These are phyloP conservation scores for Gisinianus flammeolus DNA, from an alignment of 2,888 invertebrate genomes.

Conservation along the genomic window DNA sequence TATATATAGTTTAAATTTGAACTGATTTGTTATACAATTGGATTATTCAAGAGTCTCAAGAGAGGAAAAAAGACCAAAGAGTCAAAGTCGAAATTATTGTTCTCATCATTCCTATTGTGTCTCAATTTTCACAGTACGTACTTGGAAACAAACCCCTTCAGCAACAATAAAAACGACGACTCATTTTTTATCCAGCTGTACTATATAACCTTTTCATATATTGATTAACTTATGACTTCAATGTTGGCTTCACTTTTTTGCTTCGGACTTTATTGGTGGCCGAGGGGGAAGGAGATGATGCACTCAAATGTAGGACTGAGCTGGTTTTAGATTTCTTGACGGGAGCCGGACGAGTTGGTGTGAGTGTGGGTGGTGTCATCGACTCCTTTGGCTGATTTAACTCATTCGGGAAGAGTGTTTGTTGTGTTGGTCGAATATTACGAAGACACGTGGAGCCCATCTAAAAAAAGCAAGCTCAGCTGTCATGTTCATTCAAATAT, in stretches of 20 bases:
- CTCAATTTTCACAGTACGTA: no score
- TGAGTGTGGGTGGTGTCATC: conserved; percentile 7
- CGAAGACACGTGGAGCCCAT: conserved; percentile 53
- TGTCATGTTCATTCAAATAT: no score
- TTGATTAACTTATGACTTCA: background rate
- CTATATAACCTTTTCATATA: no score
- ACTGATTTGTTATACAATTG: no score
- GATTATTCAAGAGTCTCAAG: no score
- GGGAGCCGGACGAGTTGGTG: conserved; percentile 6
- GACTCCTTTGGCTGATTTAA: background rate
- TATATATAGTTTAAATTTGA: no score
- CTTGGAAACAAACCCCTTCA: no score
- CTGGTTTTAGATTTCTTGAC: background rate
- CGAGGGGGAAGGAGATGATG: conserved; percentile 1
- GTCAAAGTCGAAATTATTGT: no score
- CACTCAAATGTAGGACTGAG: background rate
- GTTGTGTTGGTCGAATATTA: conserved; percentile 37
- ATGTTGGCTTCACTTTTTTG: background rate
- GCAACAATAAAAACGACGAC: no score
- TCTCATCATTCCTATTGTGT: no score
- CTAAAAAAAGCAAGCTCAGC: conserved; percentile 36
- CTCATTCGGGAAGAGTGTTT: background rate
- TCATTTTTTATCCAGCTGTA: no score
- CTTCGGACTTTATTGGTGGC: background rate
- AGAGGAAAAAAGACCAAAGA: no score